Conservation (phyloP, 2,113 vertebrate genomes). For the Platycercus adscitus region DNA sequence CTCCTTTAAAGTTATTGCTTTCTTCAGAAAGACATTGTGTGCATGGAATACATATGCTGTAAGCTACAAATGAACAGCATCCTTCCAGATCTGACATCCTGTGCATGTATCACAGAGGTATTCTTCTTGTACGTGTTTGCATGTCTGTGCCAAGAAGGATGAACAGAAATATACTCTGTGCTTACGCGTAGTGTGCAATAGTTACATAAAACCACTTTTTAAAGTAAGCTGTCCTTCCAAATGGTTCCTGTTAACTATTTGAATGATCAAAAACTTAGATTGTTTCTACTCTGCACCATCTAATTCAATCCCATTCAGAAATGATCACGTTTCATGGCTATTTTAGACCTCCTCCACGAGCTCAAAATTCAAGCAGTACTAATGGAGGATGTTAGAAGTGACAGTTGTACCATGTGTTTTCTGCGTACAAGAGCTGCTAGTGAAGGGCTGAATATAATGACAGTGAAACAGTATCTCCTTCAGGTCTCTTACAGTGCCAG, state of each 20-base stretch:
- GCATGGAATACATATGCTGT: background rate
- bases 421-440: background rate
- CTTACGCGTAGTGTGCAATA: background rate
- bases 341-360: background rate
- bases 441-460: background rate
- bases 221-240: background rate
- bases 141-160: background rate
- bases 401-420: background rate
- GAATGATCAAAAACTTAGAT: background rate
- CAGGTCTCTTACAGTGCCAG: background rate
- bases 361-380: background rate
- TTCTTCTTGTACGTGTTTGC: accelerated
- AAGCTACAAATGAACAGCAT: background rate
- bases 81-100: background rate
- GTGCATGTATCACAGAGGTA: background rate
- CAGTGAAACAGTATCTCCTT: background rate
- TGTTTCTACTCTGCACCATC: background rate
- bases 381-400: background rate
- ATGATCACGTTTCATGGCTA: background rate
- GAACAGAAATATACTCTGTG: background rate
- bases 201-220: background rate
- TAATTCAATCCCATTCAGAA: background rate
- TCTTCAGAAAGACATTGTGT: background rate
- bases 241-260: background rate
- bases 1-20: background rate